phyloP scores from a whole-genome alignment of 2,113 vertebrate genomes.

The Uropsilus gracilis region DNA sequence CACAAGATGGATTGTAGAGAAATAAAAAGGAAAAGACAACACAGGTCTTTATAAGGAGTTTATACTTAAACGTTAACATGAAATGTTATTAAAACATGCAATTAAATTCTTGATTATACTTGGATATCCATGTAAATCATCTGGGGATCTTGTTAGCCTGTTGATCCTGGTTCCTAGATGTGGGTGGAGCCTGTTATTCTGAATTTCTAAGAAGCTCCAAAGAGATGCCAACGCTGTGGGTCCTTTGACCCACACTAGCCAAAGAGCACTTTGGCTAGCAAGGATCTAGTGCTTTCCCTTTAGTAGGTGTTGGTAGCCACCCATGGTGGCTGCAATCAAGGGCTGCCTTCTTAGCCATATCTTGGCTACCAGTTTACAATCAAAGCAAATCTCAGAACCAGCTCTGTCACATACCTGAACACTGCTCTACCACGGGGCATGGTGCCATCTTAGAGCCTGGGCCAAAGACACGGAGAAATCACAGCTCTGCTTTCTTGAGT shows the following conservation, averaged over 20 bases:
- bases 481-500: not conserved
- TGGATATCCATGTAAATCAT: not conserved
- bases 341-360: not conserved
- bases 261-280: not conserved
- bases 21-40: not conserved
- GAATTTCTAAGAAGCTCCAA: not conserved
- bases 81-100: not conserved
- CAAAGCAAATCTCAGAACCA: not conserved
- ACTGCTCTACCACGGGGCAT: not conserved
- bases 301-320: not conserved
- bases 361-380: not conserved
- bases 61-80: not conserved
- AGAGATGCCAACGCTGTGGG: not conserved
- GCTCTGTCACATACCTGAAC: not conserved
- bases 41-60: not conserved
- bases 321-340: not conserved
- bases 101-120: not conserved
- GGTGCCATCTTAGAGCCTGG: not conserved
- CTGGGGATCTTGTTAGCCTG: not conserved
- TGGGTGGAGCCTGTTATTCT: not conserved
- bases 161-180: not conserved
- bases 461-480: not conserved
- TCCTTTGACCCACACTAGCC: too few species aligned
- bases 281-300: not conserved
- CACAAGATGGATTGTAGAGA: not conserved